Evolutionary conservation across 2,113 vertebrate species (phyloP).

Genomic region (Pterocles gutturalis): DNA sequence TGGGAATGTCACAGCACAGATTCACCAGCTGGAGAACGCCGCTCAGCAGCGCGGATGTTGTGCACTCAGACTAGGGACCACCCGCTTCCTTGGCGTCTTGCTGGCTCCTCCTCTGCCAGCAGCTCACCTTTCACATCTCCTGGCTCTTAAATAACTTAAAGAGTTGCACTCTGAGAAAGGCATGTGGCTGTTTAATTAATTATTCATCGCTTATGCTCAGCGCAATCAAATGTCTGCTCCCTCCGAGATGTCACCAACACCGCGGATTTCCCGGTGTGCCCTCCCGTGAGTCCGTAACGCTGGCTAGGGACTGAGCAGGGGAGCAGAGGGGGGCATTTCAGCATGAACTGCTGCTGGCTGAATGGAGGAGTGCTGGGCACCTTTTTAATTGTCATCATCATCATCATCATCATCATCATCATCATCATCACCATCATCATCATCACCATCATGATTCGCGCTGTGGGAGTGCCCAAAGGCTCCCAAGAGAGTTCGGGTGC

Average conservation of each 20-base stretch:
- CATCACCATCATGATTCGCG: not conserved
- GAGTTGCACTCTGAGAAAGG: not conserved
- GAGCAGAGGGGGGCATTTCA: not conserved
- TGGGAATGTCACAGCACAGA: not conserved
- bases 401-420: not conserved
- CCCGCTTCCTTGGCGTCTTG: not conserved
- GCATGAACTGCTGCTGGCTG: not conserved
- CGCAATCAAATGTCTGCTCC: not conserved
- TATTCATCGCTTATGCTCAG: not conserved
- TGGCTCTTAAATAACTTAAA: not conserved
- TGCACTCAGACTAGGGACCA: not conserved
- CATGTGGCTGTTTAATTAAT: not conserved
- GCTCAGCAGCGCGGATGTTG: not conserved
- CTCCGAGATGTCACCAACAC: not conserved
- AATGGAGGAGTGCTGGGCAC: not conserved
- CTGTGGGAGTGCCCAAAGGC: not conserved
- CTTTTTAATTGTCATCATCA: not conserved
- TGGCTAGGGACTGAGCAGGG: not conserved
- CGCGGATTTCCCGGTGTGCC: not conserved
- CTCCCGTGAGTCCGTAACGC: fast-evolving
- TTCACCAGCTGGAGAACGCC: not conserved
- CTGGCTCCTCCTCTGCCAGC: not conserved
- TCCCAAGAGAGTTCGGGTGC: not conserved
- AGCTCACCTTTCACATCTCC: not conserved
- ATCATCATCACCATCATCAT: not conserved